Percentiles rank a stretch among this genome's conserved stretches.
These are phyloP conservation scores for Nannoperca australis DNA, from an alignment of 2,797 vertebrate genomes.

Conservation along the genomic window DNA sequence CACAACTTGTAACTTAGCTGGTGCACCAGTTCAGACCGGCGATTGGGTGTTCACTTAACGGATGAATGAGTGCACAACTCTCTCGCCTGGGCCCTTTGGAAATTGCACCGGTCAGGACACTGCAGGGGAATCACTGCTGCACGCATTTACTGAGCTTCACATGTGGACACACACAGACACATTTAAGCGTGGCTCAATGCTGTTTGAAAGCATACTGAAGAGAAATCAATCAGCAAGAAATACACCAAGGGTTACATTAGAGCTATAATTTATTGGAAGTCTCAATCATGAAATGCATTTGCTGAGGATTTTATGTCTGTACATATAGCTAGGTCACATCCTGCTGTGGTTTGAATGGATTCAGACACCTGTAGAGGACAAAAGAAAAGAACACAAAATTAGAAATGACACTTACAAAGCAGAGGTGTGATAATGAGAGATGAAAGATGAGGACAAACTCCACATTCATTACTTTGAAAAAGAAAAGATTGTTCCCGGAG, in stretches of 20 bases:
- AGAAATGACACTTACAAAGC: slow-evolving; percentile 9
- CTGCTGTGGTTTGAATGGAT: slow-evolving; percentile 51
- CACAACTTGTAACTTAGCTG: slow-evolving; percentile 86
- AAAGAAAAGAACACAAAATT: slow-evolving; percentile 1
- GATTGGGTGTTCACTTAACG: slow-evolving; percentile 73
- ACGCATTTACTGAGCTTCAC: slow-evolving; percentile 26
- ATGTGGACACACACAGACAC: slow-evolving; percentile 21
- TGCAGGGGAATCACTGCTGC: slow-evolving; percentile 48
- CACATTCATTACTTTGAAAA: not conserved
- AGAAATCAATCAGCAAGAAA: slow-evolving; percentile 30
- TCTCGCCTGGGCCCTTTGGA: slow-evolving; percentile 60
- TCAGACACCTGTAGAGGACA: slow-evolving; percentile 43
- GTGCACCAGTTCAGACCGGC: slow-evolving; percentile 71
- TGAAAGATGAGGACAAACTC: not conserved
- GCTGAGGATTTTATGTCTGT: slow-evolving; percentile 37
- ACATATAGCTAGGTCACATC: slow-evolving; percentile 40
- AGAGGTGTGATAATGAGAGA: not conserved
- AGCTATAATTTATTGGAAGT: slow-evolving; percentile 31
- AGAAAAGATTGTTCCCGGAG: not conserved
- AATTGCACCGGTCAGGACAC: slow-evolving; percentile 55
- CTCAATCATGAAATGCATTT: slow-evolving; percentile 45
- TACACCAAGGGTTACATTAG: not conserved
- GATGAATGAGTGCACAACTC: slow-evolving; percentile 69
- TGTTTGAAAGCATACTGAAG: slow-evolving; percentile 3
- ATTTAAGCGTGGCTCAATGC: not conserved